Conservation (phyloP, 2,888 invertebrate species). For the Apocheima hispidaria region DNA sequence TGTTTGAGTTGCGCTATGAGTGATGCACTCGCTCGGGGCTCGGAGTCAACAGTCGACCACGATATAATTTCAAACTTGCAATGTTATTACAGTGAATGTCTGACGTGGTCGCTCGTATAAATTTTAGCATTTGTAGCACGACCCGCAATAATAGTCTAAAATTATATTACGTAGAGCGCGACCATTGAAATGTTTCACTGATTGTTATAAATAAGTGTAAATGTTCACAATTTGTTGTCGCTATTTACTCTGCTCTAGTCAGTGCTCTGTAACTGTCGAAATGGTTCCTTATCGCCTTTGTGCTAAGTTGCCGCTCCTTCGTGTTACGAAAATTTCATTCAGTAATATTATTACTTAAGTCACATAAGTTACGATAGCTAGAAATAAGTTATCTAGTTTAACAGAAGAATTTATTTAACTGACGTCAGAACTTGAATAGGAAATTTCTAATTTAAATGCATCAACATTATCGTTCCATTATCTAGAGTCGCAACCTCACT, state of each 20-base stretch:
- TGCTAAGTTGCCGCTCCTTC: conserved; percentile 26
- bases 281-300: conserved; percentile 40
- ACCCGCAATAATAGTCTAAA: conserved; percentile 49
- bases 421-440: conserved; percentile 27
- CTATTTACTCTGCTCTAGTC: conserved; percentile 35
- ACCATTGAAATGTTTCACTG: conserved; percentile 46
- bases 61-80: conserved; percentile 66
- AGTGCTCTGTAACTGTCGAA: conserved; percentile 36
- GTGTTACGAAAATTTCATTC: conserved; percentile 27
- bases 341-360: conserved; percentile 1
- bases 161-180: conserved; percentile 48
- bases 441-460: conserved; percentile 50
- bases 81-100: conserved; percentile 57
- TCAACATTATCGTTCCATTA: conserved; percentile 52
- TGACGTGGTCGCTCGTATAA: conserved; percentile 49
- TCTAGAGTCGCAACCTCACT: conserved; percentile 53
- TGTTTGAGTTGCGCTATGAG: conserved; percentile 68
- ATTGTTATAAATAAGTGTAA: conserved; percentile 38
- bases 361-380: background rate
- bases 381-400: conserved; percentile 1
- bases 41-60: conserved; percentile 51
- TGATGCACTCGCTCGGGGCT: conserved; percentile 60
- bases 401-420: conserved; percentile 8
- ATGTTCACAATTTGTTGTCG: conserved; percentile 39
- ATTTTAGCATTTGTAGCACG: conserved; percentile 52